A percentile compares a stretch with the other conserved stretches of the same genome.
Evolutionary conservation across 2,113 vertebrate species (phyloP).

Genomic region (Oriolus oriolus): DNA sequence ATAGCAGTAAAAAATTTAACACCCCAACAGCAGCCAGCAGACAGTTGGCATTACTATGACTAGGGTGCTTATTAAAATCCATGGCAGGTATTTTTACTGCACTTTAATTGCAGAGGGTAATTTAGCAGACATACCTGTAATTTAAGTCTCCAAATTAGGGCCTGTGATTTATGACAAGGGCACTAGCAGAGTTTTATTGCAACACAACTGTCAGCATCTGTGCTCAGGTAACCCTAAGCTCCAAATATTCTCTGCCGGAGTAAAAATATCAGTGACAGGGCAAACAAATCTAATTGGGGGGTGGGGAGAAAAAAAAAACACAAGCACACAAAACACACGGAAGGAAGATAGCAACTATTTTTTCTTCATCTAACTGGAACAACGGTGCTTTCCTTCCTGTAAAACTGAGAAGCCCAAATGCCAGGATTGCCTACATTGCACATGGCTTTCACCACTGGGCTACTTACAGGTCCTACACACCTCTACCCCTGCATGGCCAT

Average conservation of each 20-base stretch:
- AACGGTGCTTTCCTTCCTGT: background rate
- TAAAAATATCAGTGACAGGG: background rate
- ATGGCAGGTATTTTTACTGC: background rate
- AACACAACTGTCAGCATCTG: background rate
- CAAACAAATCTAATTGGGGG: background rate
- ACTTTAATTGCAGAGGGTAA: slow-evolving; percentile 6
- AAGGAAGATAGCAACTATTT: background rate
- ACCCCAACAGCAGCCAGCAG: background rate
- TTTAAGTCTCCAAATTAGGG: background rate
- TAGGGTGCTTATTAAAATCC: background rate
- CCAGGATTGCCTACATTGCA: too few relatives aligned
- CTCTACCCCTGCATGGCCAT: background rate
- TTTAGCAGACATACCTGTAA: background rate
- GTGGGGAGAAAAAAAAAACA: background rate
- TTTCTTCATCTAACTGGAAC: background rate
- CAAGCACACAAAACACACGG: background rate
- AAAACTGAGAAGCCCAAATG: background rate
- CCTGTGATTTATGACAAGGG: background rate
- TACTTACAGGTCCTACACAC: background rate
- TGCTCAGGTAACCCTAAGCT: background rate
- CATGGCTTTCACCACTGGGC: too few relatives aligned
- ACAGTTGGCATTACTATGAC: background rate
- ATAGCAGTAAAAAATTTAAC: background rate
- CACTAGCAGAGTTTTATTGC: background rate
- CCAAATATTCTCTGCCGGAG: background rate